Evolutionary conservation across 2,797 vertebrate genomes (phyloP).

Genomic region (Poecilia wingei): DNA sequence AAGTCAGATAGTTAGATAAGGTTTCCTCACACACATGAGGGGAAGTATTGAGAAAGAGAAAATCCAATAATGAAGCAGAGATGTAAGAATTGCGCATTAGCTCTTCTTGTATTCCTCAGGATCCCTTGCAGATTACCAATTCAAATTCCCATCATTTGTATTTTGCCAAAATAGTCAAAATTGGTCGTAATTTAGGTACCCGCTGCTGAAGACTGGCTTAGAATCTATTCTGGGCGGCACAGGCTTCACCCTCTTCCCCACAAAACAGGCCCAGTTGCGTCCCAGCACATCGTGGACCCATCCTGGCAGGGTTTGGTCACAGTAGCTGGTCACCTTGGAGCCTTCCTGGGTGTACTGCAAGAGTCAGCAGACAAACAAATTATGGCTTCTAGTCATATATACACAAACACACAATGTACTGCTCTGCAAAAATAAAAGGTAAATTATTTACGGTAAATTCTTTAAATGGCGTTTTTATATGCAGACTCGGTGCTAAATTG

Average conservation of each 20-base stretch:
- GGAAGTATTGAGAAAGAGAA: neutral
- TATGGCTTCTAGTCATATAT: neutral
- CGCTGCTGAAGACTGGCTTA: slow-evolving; percentile 39
- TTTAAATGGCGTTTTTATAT: neutral
- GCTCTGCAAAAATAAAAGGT: neutral
- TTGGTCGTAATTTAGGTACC: slow-evolving; percentile 51
- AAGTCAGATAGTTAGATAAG: neutral
- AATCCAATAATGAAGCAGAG: neutral
- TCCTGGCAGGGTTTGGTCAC: slow-evolving; percentile 91
- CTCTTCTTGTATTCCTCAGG: neutral
- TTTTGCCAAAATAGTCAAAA: neutral
- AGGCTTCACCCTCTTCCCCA: slow-evolving; percentile 80
- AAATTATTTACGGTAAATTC: neutral
- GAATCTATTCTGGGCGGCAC: slow-evolving; percentile 45
- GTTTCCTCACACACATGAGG: neutral
- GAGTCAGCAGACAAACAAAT: neutral
- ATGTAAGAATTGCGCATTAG: neutral
- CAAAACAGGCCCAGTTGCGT: slow-evolving; percentile 95
- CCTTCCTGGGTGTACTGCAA: slow-evolving; percentile 86
- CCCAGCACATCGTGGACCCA: slow-evolving; percentile 95
- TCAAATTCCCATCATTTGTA: neutral
- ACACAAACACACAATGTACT: neutral
- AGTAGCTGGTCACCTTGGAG: slow-evolving; percentile 86
- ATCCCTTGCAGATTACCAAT: no score
- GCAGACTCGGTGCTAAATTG: neutral